These are phyloP conservation scores for Volucella bombylans DNA, from an alignment of 2,888 invertebrate species.

Conservation along the genomic window DNA sequence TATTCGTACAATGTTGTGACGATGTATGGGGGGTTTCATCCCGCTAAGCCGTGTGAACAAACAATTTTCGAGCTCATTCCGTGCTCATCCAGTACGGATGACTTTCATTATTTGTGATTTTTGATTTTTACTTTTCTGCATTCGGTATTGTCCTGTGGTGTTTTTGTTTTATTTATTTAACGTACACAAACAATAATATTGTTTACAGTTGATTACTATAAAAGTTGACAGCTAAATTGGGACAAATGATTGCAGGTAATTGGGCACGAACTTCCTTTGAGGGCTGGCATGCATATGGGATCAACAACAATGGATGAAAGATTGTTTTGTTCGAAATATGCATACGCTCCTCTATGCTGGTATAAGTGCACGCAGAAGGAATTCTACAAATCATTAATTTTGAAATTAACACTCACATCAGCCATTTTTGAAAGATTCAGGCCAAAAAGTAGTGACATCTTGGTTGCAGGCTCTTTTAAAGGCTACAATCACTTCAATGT, in stretches of 20 bases:
- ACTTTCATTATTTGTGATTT: constrained; percentile 34
- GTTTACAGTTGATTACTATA: constrained; percentile 43
- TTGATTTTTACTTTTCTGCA: constrained; percentile 4
- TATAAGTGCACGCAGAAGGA: no score
- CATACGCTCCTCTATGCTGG: no score
- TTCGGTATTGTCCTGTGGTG: constrained; percentile 54
- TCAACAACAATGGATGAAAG: no score
- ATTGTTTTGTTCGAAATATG: no score
- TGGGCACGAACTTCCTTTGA: constrained; percentile 28
- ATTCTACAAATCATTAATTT: no score
- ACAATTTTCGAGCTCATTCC: constrained; percentile 12
- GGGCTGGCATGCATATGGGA: no score
- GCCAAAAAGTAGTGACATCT: no score
- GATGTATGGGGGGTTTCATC: constrained; percentile 18
- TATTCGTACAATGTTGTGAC: constrained; percentile 9
- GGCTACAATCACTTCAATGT: no score
- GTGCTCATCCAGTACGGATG: constrained; percentile 24
- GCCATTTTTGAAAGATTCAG: no score
- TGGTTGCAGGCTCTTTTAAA: no score
- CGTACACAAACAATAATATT: constrained; percentile 27
- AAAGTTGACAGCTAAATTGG: constrained; percentile 58
- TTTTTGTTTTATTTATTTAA: constrained; percentile 51
- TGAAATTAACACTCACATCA: no score
- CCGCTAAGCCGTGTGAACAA: constrained; percentile 55
- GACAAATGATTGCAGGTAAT: constrained; percentile 51